Conservation (phyloP, 92 coral and sea anemone species). For the Phenganax marumi region DNA sequence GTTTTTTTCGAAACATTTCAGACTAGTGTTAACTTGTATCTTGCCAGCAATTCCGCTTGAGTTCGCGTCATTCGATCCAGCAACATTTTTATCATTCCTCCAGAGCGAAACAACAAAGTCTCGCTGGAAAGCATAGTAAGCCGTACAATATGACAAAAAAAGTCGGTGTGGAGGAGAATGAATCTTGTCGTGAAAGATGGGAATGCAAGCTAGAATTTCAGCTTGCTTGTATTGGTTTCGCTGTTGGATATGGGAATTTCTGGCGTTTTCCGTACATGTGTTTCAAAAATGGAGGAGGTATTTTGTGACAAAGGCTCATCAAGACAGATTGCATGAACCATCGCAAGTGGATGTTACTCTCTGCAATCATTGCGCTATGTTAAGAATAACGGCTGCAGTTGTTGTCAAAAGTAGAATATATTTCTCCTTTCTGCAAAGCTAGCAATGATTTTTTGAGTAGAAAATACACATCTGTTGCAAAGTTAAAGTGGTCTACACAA, state of each 20-base stretch:
- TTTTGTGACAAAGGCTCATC: neutral
- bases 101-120: neutral
- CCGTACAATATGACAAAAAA: neutral
- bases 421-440: too few species aligned
- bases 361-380: too few species aligned
- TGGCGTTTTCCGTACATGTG: slow-evolving; percentile 98
- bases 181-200: slow-evolving; percentile 70
- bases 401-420: too few species aligned
- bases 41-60: too few species aligned
- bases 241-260: slow-evolving; percentile 91
- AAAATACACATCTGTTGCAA: neutral
- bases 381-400: too few species aligned
- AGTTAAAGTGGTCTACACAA: too few species aligned
- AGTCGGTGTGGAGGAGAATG: slow-evolving; percentile 2
- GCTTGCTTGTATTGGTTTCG: slow-evolving; percentile 85
- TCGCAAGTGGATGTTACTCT: too few species aligned
- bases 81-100: neutral
- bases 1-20: too few species aligned
- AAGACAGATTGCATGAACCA: neutral
- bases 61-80: too few species aligned
- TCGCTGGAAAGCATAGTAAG: neutral
- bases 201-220: slow-evolving; percentile 76
- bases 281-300: slow-evolving; percentile 93
- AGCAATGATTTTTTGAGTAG: neutral
- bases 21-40: too few species aligned